These are phyloP conservation scores for Orthosia cruda DNA, from an alignment of 2,888 invertebrate species.

Conservation along the genomic window DNA sequence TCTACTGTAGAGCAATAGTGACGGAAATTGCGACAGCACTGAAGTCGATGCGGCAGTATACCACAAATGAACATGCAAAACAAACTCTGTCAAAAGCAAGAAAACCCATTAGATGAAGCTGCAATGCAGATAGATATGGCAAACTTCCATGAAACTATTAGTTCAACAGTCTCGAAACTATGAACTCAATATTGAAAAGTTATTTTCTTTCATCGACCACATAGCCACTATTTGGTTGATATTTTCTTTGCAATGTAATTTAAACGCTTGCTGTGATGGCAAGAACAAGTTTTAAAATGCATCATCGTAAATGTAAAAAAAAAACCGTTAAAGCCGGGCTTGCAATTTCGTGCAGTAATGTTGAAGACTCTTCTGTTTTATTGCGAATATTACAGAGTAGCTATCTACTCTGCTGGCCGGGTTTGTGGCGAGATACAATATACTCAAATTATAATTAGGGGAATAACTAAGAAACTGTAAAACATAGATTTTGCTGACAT, in stretches of 20 bases:
- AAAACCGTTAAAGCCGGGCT: too few relatives aligned
- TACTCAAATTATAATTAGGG: constrained; percentile 27
- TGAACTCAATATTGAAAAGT: constrained; percentile 49
- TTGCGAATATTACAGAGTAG: constrained; percentile 36
- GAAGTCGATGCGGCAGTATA: constrained; percentile 6
- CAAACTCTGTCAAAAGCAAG: constrained; percentile 17
- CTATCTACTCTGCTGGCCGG: too few relatives aligned
- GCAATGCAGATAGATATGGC: constrained; percentile 24
- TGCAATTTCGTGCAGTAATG: constrained; percentile 40
- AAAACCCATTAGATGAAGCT: constrained; percentile 37
- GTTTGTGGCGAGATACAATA: constrained; percentile 20
- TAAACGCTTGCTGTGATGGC: constrained; percentile 22
- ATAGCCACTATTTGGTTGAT: too few relatives aligned
- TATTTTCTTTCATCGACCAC: constrained; percentile 47
- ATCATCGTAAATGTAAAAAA: constrained; percentile 57
- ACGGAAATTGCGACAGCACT: neutral
- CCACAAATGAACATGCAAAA: constrained; percentile 30
- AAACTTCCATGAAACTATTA: constrained; percentile 41
- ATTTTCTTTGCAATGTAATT: constrained; percentile 48
- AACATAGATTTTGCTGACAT: constrained; percentile 13
- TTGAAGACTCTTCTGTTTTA: constrained; percentile 32
- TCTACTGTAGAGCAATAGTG: neutral
- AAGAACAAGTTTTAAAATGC: constrained; percentile 55
- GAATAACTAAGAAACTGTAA: constrained; percentile 14
- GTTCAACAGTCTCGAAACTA: constrained; percentile 35